A percentile compares a stretch with the other conserved stretches of the same genome.
These are phyloP conservation scores for Ptilonorhynchus violaceus DNA, from an alignment of 2,113 vertebrate species.

Conservation along the genomic window DNA sequence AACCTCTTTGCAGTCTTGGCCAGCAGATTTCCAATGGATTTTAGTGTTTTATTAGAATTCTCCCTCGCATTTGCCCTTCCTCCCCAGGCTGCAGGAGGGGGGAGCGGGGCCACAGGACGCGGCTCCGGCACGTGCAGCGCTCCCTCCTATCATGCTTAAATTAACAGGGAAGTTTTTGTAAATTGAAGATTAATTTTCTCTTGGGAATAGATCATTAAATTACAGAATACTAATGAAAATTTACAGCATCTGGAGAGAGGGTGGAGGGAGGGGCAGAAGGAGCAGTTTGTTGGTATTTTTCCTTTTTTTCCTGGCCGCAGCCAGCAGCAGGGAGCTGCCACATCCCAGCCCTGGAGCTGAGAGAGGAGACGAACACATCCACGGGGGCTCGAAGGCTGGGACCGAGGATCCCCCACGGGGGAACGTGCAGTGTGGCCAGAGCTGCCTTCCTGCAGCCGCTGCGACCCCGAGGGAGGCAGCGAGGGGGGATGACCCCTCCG, in stretches of 20 bases:
- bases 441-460: background rate
- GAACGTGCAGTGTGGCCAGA: fast-evolving
- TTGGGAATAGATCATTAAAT: slow-evolving; percentile 49
- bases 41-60: background rate
- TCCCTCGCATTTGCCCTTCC: background rate
- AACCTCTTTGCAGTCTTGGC: background rate
- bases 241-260: background rate
- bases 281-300: background rate
- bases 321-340: background rate
- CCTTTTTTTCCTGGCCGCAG: background rate
- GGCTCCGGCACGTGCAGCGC: background rate
- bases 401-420: fast-evolving
- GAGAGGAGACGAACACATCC: fast-evolving
- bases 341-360: fast-evolving
- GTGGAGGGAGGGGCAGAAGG: background rate
- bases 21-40: background rate
- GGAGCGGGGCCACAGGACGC: fast-evolving
- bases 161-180: slow-evolving; percentile 13
- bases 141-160: background rate
- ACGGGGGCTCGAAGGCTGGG: fast-evolving
- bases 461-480: fast-evolving
- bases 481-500: fast-evolving
- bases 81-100: background rate
- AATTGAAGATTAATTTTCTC: slow-evolving; percentile 47
- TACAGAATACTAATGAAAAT: slow-evolving; percentile 44